A percentile compares a stretch with the other conserved stretches of the same genome.
Conservation (phyloP, 2,888 invertebrate species). For the Sipunculus nudus region DNA sequence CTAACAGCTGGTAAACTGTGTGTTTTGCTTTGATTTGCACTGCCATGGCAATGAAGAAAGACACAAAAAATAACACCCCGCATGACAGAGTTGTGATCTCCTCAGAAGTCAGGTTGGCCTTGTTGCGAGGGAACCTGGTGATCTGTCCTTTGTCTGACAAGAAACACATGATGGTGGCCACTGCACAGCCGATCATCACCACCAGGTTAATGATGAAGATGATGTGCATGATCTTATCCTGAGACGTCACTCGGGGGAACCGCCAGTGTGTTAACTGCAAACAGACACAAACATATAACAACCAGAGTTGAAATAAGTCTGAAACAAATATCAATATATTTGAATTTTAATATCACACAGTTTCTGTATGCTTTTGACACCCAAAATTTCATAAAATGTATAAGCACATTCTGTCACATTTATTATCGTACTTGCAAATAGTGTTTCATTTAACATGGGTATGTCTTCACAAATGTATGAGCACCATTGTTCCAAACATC, state of each 20-base stretch:
- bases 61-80: constrained; percentile 70
- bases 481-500: no score
- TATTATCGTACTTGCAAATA: no score
- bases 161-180: constrained; percentile 70
- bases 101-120: constrained; percentile 66
- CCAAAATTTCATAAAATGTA: no score
- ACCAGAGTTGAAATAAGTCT: not conserved
- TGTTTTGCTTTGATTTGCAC: constrained; percentile 70
- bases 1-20: constrained; percentile 67
- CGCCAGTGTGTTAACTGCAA: constrained; percentile 68
- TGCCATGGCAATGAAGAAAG: constrained; percentile 71
- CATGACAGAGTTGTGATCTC: constrained; percentile 70
- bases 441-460: no score
- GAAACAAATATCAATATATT: constrained; percentile 1
- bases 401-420: no score
- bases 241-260: constrained; percentile 67
- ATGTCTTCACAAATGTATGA: no score
- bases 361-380: no score
- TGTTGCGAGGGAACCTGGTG: constrained; percentile 55
- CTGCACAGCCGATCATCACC: constrained; percentile 69
- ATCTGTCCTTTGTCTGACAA: constrained; percentile 65
- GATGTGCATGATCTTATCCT: constrained; percentile 69
- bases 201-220: constrained; percentile 68
- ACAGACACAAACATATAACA: constrained; percentile 25
- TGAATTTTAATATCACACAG: not conserved